These are phyloP conservation scores for Heliconius melpomene DNA, from an alignment of 1,140 invertebrate genomes.

Conservation along the genomic window DNA sequence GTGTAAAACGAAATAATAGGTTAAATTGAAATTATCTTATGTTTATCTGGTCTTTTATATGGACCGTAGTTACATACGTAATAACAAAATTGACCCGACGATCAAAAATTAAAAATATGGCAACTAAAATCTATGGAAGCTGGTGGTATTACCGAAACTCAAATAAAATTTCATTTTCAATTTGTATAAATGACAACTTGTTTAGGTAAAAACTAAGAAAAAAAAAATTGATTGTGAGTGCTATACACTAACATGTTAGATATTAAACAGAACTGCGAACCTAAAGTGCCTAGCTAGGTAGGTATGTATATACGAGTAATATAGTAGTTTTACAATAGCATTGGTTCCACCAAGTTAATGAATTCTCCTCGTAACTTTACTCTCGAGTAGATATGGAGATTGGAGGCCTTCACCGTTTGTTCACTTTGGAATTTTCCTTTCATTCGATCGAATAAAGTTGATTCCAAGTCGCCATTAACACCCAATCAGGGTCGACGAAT, in stretches of 20 bases:
- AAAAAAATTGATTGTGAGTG: background rate
- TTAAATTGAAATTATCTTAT: too few relatives aligned
- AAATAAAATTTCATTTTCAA: too few relatives aligned
- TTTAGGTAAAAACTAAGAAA: background rate
- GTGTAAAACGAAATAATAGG: too few relatives aligned
- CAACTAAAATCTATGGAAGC: too few relatives aligned
- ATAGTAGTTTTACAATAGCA: background rate
- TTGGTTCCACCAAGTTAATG: conserved; percentile 5
- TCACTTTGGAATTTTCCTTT: conserved; percentile 28
- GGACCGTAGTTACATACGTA: too few relatives aligned
- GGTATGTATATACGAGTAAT: background rate
- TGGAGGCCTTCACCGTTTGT: conserved; percentile 23
- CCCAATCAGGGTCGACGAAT: conserved; percentile 33
- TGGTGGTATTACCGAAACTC: too few relatives aligned
- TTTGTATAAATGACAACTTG: background rate
- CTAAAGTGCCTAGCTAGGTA: too few relatives aligned
- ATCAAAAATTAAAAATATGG: too few relatives aligned
- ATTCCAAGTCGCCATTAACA: conserved; percentile 33
- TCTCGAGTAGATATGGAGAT: conserved; percentile 27
- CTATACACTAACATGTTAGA: background rate
- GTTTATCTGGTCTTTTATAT: too few relatives aligned
- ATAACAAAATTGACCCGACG: too few relatives aligned
- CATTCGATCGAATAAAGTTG: conserved; percentile 17
- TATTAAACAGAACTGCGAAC: background rate
- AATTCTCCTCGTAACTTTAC: conserved; percentile 15